Evolutionary conservation across 2,797 vertebrate species (phyloP), one percentile per base, ranked within the genome.

Genomic region (Enteromius paludinosus): DNA sequence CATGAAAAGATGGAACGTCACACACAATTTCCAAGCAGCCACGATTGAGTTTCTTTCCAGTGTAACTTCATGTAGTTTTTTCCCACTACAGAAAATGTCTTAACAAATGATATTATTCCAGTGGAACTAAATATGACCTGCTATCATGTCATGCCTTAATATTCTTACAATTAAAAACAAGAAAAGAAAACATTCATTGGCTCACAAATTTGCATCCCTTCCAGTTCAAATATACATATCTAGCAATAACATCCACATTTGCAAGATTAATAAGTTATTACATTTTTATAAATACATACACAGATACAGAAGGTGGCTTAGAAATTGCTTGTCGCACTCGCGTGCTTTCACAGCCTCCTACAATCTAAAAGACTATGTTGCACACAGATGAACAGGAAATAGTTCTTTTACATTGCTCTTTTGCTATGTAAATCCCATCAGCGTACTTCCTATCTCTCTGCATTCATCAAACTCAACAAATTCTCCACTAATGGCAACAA

Each of bases 191-290:
- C 73, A 81, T 80, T 87, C 90, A 90, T 89, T 89, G 61, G 80
- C 66, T 75, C 72, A 79, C 72, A 64, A 73, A 49, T 78, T 43
- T 83, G 52, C 72, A 74, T 87, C 75, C 84, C 89, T 84, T 90
- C 82, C 91, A 89, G 82, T 90, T 88, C 91, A 94, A 88, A 89
- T 90, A 94, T 91, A 93, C 90, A 93, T 91, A 93, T 91, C 90
- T 92, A 89, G 92, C 92, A 93, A 93, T 90, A 91, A 92, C 92
- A 91, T 93, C 89, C 92, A 95, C 93, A 92, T 94, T 93, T 94
- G 89, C 92, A 92, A 93, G 91, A 93, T 93, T 92, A 93, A 94
- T 95, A 94, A 94, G 90, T 94, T 88, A 90, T 84, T 92, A 93
- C 89, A 89, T 89, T 90, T 78, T 86, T 78, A 83, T 82, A 88